Evolutionary conservation across 1,140 invertebrate species (phyloP).

Genomic region (Druon quercuslanigerum): DNA sequence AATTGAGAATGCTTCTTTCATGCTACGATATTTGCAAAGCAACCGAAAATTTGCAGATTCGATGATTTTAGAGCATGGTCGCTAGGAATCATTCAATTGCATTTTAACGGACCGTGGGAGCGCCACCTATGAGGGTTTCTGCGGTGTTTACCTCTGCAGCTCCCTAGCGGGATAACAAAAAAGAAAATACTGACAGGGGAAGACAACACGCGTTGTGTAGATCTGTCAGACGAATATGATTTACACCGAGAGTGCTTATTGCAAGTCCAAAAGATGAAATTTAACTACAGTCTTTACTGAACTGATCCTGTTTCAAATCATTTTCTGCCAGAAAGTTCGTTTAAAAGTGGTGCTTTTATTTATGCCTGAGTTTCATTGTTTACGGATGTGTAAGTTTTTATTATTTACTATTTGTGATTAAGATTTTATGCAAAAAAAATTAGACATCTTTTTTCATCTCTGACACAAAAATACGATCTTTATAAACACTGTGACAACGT

Average conservation of each 20-base stretch:
- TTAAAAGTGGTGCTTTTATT: neutral
- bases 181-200: constrained; percentile 10
- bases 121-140: constrained; percentile 51
- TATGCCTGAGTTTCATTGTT: constrained; percentile 2
- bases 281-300: constrained; percentile 13
- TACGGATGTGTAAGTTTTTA: neutral
- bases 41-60: constrained; percentile 27
- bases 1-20: constrained; percentile 43
- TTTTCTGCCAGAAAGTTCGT: neutral
- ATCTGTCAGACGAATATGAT: constrained; percentile 26
- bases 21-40: constrained; percentile 38
- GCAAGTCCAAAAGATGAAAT: neutral
- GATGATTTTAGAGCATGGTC: constrained; percentile 12
- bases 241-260: neutral
- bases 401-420: neutral
- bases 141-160: constrained; percentile 56
- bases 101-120: constrained; percentile 52
- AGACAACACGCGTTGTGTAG: constrained; percentile 20
- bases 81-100: constrained; percentile 40
- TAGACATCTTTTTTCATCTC: neutral
- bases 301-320: constrained; percentile 1
- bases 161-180: neutral
- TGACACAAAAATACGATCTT: too few species aligned
- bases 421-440: neutral
- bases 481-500: too few species aligned